Conservation (phyloP, 2,888 invertebrate genomes). For the Phrixothrix hirtus region DNA sequence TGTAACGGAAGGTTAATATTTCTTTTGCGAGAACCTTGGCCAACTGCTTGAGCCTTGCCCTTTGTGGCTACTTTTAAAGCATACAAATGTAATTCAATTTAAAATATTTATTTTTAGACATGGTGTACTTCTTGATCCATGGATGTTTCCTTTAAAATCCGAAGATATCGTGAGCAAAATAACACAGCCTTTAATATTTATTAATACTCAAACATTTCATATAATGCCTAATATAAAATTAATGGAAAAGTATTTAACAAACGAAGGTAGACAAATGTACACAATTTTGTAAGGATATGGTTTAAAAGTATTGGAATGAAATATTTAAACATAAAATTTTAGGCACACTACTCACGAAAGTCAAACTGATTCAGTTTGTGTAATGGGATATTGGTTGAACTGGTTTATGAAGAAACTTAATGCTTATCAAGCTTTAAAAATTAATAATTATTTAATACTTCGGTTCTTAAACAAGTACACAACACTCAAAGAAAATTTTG, state of each 20-base stretch:
- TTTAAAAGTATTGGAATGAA: too few relatives aligned
- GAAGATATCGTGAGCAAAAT: conserved; percentile 54
- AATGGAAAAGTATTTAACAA: conserved; percentile 54
- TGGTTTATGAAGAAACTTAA: conserved; percentile 58
- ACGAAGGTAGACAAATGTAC: conserved; percentile 49
- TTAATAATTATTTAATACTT: conserved; percentile 56
- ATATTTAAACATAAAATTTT: too few relatives aligned
- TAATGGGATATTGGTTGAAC: conserved; percentile 58
- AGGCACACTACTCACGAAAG: conserved; percentile 58
- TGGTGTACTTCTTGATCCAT: conserved; percentile 62
- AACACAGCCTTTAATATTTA: conserved; percentile 59
- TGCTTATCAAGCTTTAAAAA: conserved; percentile 49
- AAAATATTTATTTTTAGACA: conserved; percentile 49
- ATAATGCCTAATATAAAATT: conserved; percentile 58
- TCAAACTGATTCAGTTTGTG: conserved; percentile 56
- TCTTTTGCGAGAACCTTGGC: too few relatives aligned
- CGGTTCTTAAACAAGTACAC: conserved; percentile 51
- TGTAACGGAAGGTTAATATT: too few relatives aligned
- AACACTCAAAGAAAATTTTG: conserved; percentile 37
- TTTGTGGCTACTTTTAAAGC: too few relatives aligned
- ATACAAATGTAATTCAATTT: too few relatives aligned
- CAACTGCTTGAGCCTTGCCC: too few relatives aligned
- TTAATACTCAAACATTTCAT: conserved; percentile 65
- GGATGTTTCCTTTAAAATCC: conserved; percentile 64
- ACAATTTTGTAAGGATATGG: conserved; percentile 58